Evolutionary conservation across 2,888 invertebrate genomes (phyloP), one percentile per base, ranked within the genome.

Genomic region (Patella pellucida): DNA sequence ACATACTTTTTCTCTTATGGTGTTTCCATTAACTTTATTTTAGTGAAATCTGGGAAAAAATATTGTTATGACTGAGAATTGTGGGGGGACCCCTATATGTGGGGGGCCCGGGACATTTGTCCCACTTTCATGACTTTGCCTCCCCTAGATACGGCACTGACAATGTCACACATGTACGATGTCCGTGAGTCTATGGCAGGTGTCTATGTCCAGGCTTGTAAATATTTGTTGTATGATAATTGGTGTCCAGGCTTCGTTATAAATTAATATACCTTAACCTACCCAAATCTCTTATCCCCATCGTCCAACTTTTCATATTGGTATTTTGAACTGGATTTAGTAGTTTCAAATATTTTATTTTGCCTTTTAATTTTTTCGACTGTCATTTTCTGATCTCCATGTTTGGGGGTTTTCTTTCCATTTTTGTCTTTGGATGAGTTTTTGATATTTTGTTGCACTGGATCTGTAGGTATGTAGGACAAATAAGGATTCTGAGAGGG

Each of bases 221-320:
- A 27, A 27, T 27, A 27, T 27, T 2, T 27, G 27, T 3, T 27
- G 27, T 27, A 50, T 41, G 51, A n/a, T 31, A 16, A 51, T 52
- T 71, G 16, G 31, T 71, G 68, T 50, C 12, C 7, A n/a, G 52
- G 27, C 1, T 14, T 4, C 0, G 15, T 5, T 1, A 54, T 52
- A 51, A 19, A 23, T 9, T 15, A 23, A n/a, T 31, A 15, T 5
- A 72, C 78, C n/a, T n/a, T n/a, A n/a, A n/a, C n/a, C 16, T 62
- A 82, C 82, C 82, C 82, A 71, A 82, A 79, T 41, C 79, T 74
- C 50, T 72, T 81, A 52, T 82, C 82, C 4, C 79, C 79, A 31
- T 78, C 79, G 31, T 76, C 54, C 14, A 82, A 68, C 54, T 75
- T 79, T 72, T 81, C 80, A 76, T 77, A 81, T 4, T 69, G 67